Percentiles rank a stretch among this genome's conserved stretches.
phyloP scores from a whole-genome alignment of 1,140 invertebrate genomes.

The Brachionus koreanus region DNA sequence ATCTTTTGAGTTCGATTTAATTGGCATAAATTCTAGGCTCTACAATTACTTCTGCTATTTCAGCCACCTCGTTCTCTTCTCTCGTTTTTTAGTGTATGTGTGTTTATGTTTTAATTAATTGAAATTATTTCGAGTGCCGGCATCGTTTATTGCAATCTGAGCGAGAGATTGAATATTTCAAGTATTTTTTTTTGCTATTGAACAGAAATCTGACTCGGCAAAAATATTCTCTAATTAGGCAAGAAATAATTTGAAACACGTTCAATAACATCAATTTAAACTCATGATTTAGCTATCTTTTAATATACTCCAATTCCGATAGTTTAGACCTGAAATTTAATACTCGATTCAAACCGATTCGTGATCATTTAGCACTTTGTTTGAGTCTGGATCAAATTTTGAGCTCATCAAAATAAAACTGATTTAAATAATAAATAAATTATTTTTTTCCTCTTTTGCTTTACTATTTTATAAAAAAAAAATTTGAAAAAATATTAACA shows the following conservation, averaged over 20 bases:
- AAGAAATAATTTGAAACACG: constrained; percentile 28
- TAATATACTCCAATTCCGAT: neutral
- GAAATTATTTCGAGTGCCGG: constrained; percentile 33
- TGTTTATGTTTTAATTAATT: constrained; percentile 37
- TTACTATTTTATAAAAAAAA: neutral
- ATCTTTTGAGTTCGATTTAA: constrained; percentile 6
- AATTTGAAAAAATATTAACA: too few species aligned
- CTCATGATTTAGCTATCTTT: neutral
- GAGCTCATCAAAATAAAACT: neutral
- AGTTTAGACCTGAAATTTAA: constrained; percentile 10
- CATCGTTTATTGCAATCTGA: constrained; percentile 38
- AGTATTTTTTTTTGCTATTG: constrained; percentile 18
- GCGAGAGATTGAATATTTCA: constrained; percentile 29
- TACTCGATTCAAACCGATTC: neutral
- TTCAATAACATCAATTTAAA: constrained; percentile 9
- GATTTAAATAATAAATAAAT: neutral
- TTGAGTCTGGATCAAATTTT: neutral
- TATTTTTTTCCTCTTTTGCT: neutral
- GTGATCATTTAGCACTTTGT: neutral
- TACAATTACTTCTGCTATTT: constrained; percentile 16
- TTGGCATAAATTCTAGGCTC: constrained; percentile 25
- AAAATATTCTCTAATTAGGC: constrained; percentile 18
- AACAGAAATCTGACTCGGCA: constrained; percentile 38
- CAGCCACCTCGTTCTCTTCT: neutral
- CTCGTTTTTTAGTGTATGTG: neutral